A percentile compares a stretch with the other conserved stretches of the same genome.
Conservation (phyloP, 2,113 vertebrate species). For the Ifrita kowaldi region DNA sequence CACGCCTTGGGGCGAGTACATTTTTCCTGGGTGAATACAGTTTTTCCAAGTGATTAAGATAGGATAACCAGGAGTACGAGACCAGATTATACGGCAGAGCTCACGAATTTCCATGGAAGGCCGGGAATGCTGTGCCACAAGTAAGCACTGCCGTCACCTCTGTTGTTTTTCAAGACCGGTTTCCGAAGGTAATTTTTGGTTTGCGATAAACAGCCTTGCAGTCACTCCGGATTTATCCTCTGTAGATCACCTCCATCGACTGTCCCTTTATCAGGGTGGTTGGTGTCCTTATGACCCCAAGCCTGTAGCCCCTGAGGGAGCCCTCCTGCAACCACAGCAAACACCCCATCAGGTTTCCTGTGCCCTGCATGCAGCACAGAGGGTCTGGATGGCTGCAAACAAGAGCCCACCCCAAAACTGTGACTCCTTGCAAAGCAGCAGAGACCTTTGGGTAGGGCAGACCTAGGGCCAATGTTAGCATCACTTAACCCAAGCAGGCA, state of each 20-base stretch:
- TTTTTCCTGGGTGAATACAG: constrained; percentile 15
- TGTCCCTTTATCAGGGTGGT: background rate
- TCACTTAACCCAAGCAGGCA: background rate
- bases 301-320: background rate
- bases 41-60: background rate
- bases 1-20: background rate
- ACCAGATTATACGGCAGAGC: background rate
- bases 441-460: background rate
- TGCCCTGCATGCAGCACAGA: background rate
- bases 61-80: background rate
- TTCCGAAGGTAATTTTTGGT: background rate
- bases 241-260: background rate
- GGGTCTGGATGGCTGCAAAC: background rate
- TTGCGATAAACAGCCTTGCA: background rate
- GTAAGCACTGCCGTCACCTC: background rate
- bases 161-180: background rate
- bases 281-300: background rate
- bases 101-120: background rate
- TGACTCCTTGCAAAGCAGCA: background rate
- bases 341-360: background rate
- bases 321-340: background rate
- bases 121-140: background rate
- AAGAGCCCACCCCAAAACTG: background rate
- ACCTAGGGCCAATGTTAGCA: background rate
- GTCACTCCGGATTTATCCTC: background rate